These are phyloP conservation scores for Temnothorax nylanderi DNA, from an alignment of 1,140 invertebrate genomes.

Conservation along the genomic window DNA sequence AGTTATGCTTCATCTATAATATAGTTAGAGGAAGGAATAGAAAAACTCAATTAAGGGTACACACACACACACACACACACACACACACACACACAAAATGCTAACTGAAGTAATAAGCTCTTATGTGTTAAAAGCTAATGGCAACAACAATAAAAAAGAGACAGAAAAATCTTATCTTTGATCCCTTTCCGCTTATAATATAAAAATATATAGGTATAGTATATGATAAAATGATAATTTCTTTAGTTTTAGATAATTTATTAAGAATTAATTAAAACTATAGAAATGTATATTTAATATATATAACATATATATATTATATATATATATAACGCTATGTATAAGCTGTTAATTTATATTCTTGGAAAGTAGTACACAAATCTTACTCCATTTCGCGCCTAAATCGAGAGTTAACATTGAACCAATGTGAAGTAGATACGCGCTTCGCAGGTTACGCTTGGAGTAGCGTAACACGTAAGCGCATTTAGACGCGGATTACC, in stretches of 20 bases:
- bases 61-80: too few relatives aligned
- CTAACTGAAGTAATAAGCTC: not conserved
- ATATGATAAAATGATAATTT: not conserved
- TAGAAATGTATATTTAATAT: too few relatives aligned
- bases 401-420: conserved; percentile 37
- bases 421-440: conserved; percentile 27
- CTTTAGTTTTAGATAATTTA: not conserved
- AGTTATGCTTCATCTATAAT: not conserved
- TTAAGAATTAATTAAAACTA: conserved; percentile 3
- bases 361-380: not conserved
- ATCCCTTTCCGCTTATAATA: not conserved
- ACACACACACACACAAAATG: not conserved
- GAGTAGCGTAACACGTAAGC: conserved; percentile 55
- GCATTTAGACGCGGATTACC: conserved; percentile 51
- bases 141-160: not conserved
- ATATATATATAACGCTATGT: not conserved
- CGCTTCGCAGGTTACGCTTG: conserved; percentile 20
- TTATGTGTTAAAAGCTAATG: not conserved
- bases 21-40: not conserved
- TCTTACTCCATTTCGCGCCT: not conserved
- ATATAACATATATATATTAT: not conserved
- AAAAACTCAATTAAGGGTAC: conserved; percentile 11
- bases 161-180: not conserved
- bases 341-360: not conserved
- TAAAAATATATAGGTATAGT: not conserved